Evolutionary conservation across 2,113 vertebrate genomes (phyloP).

Genomic region (Rhinolophus ferrumequinum): DNA sequence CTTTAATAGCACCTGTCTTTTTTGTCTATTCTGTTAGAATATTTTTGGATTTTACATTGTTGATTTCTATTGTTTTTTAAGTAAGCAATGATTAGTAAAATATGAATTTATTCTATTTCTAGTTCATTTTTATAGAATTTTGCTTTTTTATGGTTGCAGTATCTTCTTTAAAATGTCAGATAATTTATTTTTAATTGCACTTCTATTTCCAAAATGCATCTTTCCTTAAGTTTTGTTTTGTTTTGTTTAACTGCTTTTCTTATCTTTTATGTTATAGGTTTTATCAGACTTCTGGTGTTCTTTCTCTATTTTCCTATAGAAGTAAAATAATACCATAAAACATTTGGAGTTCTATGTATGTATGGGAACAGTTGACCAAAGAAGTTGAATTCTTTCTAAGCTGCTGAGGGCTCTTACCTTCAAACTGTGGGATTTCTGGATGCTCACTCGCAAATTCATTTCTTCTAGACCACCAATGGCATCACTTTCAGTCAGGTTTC

Average conservation of each 20-base stretch:
- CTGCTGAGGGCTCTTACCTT: neutral
- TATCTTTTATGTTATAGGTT: neutral
- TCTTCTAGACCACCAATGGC: neutral
- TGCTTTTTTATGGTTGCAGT: neutral
- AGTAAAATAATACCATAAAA: neutral
- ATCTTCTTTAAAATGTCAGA: neutral
- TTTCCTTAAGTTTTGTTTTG: neutral
- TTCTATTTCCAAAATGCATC: neutral
- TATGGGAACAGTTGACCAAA: neutral
- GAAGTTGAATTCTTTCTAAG: neutral
- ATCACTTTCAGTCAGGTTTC: neutral
- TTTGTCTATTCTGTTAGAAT: neutral
- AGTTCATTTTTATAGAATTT: neutral
- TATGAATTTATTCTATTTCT: neutral
- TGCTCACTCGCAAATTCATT: neutral
- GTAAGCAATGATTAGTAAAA: neutral
- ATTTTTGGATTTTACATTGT: neutral
- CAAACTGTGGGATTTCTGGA: neutral
- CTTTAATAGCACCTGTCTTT: neutral
- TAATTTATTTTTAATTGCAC: neutral
- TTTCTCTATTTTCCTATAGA: neutral
- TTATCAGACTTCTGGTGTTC: neutral
- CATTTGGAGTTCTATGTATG: neutral
- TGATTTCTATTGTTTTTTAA: neutral
- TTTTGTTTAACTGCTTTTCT: neutral